A percentile compares a stretch with the other conserved stretches of the same genome.
These are phyloP conservation scores for Ridgeia piscesae DNA, from an alignment of 1,140 invertebrate species.

Conservation along the genomic window DNA sequence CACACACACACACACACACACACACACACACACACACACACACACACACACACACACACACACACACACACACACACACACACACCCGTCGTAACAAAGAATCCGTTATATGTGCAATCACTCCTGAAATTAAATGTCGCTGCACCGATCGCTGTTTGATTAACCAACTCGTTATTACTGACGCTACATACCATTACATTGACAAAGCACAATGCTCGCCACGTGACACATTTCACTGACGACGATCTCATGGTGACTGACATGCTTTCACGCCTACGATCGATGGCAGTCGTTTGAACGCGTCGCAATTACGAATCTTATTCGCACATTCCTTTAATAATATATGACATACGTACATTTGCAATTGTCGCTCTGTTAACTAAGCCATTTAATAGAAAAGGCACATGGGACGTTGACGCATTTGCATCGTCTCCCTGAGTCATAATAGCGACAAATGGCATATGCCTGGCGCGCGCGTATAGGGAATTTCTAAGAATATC, in stretches of 20 bases:
- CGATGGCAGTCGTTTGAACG: not conserved
- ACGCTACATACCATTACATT: not conserved
- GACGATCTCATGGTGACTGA: not conserved
- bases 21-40: not conserved
- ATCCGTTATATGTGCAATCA: not conserved
- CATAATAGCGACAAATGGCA: not conserved
- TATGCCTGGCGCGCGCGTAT: not conserved
- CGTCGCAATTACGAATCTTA: not conserved
- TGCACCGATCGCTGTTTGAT: not conserved
- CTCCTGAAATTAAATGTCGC: not conserved
- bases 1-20: no score
- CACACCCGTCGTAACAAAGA: not conserved
- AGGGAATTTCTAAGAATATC: not conserved
- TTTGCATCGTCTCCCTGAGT: not conserved
- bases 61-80: not conserved
- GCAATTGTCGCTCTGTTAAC: not conserved
- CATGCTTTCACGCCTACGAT: not conserved
- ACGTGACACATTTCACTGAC: not conserved
- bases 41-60: not conserved
- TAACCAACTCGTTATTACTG: not conserved
- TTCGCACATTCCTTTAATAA: slow-evolving; percentile 1
- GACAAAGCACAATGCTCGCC: not conserved
- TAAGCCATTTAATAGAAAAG: not conserved
- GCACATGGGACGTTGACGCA: not conserved
- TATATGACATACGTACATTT: not conserved